Evolutionary conservation across 2,797 vertebrate genomes (phyloP).

Genomic region (Florisuga fusca): DNA sequence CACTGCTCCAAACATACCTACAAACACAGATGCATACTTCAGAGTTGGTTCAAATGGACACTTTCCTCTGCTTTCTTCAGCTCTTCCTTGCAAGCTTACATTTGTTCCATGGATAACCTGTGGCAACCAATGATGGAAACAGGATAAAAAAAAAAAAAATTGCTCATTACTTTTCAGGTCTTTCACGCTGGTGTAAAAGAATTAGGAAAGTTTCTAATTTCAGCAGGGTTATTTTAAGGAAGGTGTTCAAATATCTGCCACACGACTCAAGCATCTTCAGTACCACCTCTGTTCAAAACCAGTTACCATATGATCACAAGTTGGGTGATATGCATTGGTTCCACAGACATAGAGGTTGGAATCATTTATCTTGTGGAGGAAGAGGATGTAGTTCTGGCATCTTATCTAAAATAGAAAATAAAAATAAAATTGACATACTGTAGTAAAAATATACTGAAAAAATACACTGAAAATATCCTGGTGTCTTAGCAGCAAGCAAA

Average conservation of each 20-base stretch:
- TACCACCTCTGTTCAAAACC: not conserved
- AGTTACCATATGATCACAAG: slow-evolving; percentile 84
- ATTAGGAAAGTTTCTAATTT: not conserved
- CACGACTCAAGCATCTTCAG: not conserved
- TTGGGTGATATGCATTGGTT: slow-evolving; percentile 85
- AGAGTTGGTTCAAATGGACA: slow-evolving; percentile 86
- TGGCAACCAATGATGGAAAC: not conserved
- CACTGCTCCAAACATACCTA: slow-evolving; percentile 75
- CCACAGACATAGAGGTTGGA: slow-evolving; percentile 81
- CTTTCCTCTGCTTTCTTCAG: slow-evolving; percentile 83
- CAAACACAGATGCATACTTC: slow-evolving; percentile 82
- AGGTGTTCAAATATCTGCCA: not conserved
- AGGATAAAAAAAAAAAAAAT: not conserved
- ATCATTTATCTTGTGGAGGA: slow-evolving; percentile 79
- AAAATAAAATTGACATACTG: not conserved
- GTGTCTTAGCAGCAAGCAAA: not conserved
- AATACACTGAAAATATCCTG: not conserved
- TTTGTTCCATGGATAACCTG: slow-evolving; percentile 78
- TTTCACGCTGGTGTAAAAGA: not conserved
- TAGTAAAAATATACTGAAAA: too few relatives aligned
- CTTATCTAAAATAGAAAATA: slow-evolving; percentile 80
- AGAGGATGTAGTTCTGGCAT: slow-evolving; percentile 85
- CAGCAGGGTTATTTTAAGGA: not conserved
- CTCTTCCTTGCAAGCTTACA: slow-evolving; percentile 77
- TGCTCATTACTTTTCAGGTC: not conserved